A percentile compares a stretch with the other conserved stretches of the same genome.
These are phyloP conservation scores for Sparidentex hasta DNA, from an alignment of 2,797 vertebrate genomes.

Conservation along the genomic window DNA sequence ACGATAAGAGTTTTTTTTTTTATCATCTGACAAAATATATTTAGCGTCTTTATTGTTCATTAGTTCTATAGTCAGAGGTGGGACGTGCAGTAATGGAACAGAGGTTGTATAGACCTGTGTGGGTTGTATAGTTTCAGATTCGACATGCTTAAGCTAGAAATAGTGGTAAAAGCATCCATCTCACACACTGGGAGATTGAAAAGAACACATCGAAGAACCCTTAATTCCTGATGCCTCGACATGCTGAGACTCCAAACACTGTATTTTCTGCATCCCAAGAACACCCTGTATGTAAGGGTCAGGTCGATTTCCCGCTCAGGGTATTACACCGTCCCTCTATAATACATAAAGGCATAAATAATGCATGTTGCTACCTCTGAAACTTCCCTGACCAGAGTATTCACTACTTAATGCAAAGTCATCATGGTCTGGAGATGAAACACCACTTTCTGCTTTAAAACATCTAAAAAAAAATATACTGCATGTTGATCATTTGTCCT, in stretches of 20 bases:
- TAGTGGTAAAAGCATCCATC: constrained; percentile 4
- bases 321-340: constrained; percentile 41
- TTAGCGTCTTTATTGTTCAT: constrained; percentile 63
- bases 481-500: background rate
- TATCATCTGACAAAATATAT: constrained; percentile 54
- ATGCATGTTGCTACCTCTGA: constrained; percentile 41
- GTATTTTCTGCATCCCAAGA: constrained; percentile 29
- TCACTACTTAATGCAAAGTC: constrained; percentile 46
- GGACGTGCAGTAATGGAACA: constrained; percentile 27
- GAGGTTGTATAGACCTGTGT: constrained; percentile 34
- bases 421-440: constrained; percentile 4
- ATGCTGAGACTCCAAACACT: background rate
- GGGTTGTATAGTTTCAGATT: constrained; percentile 42
- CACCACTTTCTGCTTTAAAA: background rate
- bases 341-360: constrained; percentile 57
- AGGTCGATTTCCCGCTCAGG: constrained; percentile 36
- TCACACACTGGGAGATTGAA: constrained; percentile 14
- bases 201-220: constrained; percentile 9
- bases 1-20: constrained; percentile 46
- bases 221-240: background rate
- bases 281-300: constrained; percentile 29
- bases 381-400: constrained; percentile 40
- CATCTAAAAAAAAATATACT: background rate
- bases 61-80: constrained; percentile 24
- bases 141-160: constrained; percentile 40